phyloP scores from a whole-genome alignment of 2,113 vertebrate genomes.

The Peromyscus maniculatus region DNA sequence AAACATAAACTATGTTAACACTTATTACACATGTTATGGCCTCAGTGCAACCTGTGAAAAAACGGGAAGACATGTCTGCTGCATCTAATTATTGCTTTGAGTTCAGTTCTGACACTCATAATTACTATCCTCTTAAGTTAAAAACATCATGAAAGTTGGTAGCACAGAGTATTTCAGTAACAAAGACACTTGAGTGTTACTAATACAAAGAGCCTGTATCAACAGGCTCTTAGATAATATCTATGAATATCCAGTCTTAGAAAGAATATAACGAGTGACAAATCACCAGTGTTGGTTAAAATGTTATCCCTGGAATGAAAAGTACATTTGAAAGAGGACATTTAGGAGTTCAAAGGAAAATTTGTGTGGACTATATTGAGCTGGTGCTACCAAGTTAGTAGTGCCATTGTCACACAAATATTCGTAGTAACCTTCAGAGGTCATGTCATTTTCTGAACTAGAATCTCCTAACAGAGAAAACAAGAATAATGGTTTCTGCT shows the following conservation, averaged over 20 bases:
- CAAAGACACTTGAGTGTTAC: background rate
- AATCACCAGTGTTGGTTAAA: conserved; percentile 9
- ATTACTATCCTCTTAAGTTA: background rate
- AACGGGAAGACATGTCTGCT: background rate
- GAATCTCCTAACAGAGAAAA: background rate
- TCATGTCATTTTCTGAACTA: background rate
- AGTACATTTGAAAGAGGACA: background rate
- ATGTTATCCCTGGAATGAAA: background rate
- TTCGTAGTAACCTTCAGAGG: background rate
- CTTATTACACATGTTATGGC: background rate
- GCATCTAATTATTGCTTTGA: conserved; percentile 18
- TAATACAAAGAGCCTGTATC: background rate
- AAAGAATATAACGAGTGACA: background rate
- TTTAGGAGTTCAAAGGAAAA: background rate
- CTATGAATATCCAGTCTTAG: background rate
- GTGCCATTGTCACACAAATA: background rate
- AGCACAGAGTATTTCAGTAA: background rate
- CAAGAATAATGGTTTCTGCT: background rate
- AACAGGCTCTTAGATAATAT: background rate
- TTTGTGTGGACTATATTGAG: background rate
- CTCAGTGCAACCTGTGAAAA: background rate
- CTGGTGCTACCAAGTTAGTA: background rate
- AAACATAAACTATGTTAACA: background rate
- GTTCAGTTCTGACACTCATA: background rate
- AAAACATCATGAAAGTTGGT: background rate